A percentile compares a stretch with the other conserved stretches of the same genome.
Conservation (phyloP, 2,113 vertebrate species). For the Gnathonemus longibarbis region DNA sequence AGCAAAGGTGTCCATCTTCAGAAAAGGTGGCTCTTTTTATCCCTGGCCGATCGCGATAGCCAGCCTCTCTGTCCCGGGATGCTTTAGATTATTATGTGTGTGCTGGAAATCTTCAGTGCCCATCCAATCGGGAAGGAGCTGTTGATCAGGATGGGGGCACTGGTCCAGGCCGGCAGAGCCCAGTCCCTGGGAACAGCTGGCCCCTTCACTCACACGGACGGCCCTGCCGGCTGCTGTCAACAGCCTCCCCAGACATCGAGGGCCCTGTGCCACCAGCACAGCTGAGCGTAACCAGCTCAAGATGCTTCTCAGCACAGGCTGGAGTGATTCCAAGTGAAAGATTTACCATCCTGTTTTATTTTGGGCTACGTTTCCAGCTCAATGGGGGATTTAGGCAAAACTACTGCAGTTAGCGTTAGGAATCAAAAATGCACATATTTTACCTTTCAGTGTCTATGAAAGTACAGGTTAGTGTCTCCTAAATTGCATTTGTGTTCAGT, state of each 20-base stretch:
- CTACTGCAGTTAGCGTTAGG: neutral
- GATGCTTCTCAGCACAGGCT: slow-evolving; percentile 36
- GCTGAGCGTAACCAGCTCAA: slow-evolving; percentile 48
- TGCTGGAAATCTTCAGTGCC: neutral
- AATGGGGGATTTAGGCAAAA: neutral
- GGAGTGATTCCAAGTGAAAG: neutral
- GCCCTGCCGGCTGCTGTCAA: slow-evolving; percentile 39
- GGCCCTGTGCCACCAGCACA: neutral
- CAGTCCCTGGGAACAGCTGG: neutral
- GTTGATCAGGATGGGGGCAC: neutral
- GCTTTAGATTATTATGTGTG: neutral
- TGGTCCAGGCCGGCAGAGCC: neutral
- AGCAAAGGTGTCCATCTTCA: neutral
- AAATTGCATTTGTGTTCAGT: neutral
- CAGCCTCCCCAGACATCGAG: neutral
- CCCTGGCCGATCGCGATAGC: neutral
- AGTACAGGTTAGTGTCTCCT: neutral
- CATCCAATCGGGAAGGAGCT: neutral
- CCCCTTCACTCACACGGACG: slow-evolving; percentile 8
- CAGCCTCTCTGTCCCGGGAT: neutral
- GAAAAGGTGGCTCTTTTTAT: neutral
- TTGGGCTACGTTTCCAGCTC: neutral
- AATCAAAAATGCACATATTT: neutral
- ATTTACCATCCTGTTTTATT: neutral
- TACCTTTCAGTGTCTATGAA: neutral